Conservation (phyloP, 2,888 invertebrate species). For the Dolomedes plantarius region DNA sequence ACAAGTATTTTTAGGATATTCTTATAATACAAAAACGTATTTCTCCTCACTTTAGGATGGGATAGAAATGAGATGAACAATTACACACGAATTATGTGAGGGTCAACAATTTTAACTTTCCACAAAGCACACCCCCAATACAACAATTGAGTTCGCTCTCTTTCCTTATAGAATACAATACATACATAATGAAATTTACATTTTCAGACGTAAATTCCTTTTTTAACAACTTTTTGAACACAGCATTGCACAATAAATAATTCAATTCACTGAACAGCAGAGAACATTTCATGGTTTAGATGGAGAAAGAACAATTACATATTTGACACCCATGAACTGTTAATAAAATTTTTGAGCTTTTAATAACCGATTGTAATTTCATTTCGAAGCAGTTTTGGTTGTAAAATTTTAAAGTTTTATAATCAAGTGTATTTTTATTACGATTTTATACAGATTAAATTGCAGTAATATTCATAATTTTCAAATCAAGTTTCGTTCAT, state of each 20-base stretch:
- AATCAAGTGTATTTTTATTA: no score
- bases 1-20: slow-evolving; percentile 59
- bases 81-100: slow-evolving; percentile 61
- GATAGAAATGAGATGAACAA: slow-evolving; percentile 52
- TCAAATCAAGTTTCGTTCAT: no score
- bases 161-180: not conserved
- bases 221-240: not conserved
- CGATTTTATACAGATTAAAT: no score
- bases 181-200: slow-evolving; percentile 5
- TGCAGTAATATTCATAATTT: no score
- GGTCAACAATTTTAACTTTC: slow-evolving; percentile 58
- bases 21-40: slow-evolving; percentile 68
- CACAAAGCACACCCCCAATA: slow-evolving; percentile 23
- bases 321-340: no score
- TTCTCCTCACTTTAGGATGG: slow-evolving; percentile 51
- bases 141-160: slow-evolving; percentile 4
- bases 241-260: not conserved
- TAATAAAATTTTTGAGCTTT: no score
- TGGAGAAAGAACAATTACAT: no score
- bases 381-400: no score
- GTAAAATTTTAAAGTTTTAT: no score
- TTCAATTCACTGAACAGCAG: not conserved
- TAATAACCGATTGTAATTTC: no score
- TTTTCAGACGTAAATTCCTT: not conserved
- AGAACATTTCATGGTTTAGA: no score